Evolutionary conservation across 2,797 vertebrate genomes (phyloP).

Genomic region (Heliangelus exortis): DNA sequence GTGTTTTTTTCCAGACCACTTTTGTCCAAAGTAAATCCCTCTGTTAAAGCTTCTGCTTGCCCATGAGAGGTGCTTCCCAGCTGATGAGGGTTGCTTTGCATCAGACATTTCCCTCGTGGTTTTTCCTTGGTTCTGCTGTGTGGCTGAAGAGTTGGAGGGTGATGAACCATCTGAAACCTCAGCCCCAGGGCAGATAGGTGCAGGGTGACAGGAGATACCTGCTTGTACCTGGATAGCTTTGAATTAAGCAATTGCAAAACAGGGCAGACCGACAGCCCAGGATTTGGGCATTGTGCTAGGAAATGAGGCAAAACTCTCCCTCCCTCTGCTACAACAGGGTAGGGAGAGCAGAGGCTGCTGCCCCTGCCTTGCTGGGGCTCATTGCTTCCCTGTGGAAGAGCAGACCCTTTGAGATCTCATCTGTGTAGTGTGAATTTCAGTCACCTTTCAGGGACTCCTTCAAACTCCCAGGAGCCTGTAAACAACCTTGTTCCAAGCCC

Average conservation of each 20-base stretch:
- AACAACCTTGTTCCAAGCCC: background rate
- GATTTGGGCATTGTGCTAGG: background rate
- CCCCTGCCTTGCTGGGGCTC: accelerated
- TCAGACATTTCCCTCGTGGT: accelerated
- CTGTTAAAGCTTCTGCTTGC: background rate
- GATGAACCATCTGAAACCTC: background rate
- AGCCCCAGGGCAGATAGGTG: background rate
- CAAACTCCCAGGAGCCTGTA: background rate
- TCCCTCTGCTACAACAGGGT: background rate
- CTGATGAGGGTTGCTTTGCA: background rate
- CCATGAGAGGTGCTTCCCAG: background rate
- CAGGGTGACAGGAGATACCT: background rate
- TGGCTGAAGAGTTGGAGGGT: background rate
- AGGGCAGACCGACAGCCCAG: background rate
- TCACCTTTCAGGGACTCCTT: background rate
- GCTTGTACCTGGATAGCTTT: background rate
- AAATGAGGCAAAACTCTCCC: background rate
- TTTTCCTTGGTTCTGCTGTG: background rate
- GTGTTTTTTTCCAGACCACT: background rate
- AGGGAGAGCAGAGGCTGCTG: background rate
- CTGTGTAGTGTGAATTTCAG: background rate
- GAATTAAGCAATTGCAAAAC: background rate
- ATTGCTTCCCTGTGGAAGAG: background rate
- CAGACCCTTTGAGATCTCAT: accelerated
- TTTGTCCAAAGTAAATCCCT: background rate